Evolutionary conservation across 1,140 invertebrate species (phyloP).

Genomic region (Onthophagus taurus): DNA sequence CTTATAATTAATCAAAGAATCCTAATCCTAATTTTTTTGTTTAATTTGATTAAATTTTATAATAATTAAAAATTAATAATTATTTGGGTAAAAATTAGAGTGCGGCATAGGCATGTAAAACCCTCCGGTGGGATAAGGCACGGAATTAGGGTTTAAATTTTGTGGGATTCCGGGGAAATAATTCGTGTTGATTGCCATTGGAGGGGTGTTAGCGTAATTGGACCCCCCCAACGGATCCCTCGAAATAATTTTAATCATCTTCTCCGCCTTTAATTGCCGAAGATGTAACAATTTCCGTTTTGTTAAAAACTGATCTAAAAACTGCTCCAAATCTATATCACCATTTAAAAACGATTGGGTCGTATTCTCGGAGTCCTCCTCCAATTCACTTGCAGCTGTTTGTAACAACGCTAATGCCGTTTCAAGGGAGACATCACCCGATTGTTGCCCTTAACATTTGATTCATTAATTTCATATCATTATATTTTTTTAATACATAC

Average conservation of each 20-base stretch:
- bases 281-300: conserved; percentile 68
- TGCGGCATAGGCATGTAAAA: conserved; percentile 52
- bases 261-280: conserved; percentile 75
- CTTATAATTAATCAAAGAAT: too few relatives aligned
- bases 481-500: conserved; percentile 38
- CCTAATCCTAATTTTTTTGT: background rate
- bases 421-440: conserved; percentile 62
- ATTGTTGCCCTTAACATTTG: conserved; percentile 51
- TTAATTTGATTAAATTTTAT: background rate
- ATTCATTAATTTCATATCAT: conserved; percentile 14
- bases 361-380: conserved; percentile 76
- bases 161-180: conserved; percentile 34
- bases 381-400: conserved; percentile 74
- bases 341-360: conserved; percentile 67
- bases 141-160: conserved; percentile 31
- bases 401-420: conserved; percentile 74
- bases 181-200: conserved; percentile 30
- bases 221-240: conserved; percentile 31
- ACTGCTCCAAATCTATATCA: conserved; percentile 64
- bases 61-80: conserved; percentile 30
- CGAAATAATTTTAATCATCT: conserved; percentile 69
- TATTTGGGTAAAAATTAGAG: conserved; percentile 34
- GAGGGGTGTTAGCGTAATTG: conserved; percentile 34
- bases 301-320: conserved; percentile 65
- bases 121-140: conserved; percentile 47